These are phyloP conservation scores for Hypanus sabinus DNA, from an alignment of 2,113 vertebrate genomes.

Conservation along the genomic window DNA sequence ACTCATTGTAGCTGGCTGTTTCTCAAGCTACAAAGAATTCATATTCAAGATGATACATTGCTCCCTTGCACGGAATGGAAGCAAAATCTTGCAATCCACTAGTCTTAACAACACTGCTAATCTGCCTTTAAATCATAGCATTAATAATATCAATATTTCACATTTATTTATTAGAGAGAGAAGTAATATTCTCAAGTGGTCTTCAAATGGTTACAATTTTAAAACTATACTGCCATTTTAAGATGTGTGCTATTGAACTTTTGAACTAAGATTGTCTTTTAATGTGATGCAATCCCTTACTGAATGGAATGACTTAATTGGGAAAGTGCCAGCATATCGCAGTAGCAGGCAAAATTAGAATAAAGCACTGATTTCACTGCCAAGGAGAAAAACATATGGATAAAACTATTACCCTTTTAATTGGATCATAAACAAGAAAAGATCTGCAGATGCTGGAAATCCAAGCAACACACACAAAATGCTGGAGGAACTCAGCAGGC, in stretches of 20 bases:
- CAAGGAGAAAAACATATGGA: not conserved
- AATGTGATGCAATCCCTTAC: not conserved
- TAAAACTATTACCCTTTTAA: conserved; percentile 27
- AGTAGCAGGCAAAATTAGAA: not conserved
- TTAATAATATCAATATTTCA: not conserved
- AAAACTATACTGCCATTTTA: not conserved
- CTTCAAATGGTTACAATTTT: conserved; percentile 2
- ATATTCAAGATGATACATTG: not conserved
- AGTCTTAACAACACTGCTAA: not conserved
- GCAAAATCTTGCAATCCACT: not conserved
- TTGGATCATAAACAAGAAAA: not conserved
- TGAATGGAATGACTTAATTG: conserved; percentile 5
- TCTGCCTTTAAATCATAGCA: not conserved
- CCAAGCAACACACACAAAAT: too few species aligned
- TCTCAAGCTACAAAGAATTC: not conserved
- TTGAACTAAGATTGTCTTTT: conserved; percentile 22
- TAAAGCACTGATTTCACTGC: not conserved
- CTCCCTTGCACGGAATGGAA: not conserved
- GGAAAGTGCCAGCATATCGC: not conserved
- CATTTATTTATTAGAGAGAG: not conserved
- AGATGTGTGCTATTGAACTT: not conserved
- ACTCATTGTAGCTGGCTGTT: not conserved
- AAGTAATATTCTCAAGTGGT: not conserved
- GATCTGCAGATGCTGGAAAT: too few species aligned
- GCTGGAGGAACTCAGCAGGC: too few species aligned